These are phyloP conservation scores for Rhinoderma darwinii DNA, from an alignment of 2,113 vertebrate species.

Conservation along the genomic window DNA sequence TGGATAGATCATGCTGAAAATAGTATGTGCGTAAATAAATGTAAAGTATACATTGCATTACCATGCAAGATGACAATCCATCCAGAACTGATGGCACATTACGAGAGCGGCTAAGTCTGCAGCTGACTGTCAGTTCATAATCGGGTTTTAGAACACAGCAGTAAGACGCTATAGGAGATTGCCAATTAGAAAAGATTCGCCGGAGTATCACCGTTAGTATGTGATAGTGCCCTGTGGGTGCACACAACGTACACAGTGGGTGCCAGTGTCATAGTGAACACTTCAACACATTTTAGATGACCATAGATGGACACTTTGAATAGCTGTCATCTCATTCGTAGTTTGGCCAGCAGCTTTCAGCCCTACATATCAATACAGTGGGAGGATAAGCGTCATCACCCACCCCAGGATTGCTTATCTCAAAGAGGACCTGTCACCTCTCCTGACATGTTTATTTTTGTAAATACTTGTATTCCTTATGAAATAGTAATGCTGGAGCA, in stretches of 20 bases:
- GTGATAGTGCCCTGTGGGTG: constrained; percentile 16
- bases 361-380: not conserved
- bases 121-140: not conserved
- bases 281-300: not conserved
- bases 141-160: not conserved
- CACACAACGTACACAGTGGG: not conserved
- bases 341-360: not conserved
- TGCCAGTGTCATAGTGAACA: not conserved
- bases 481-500: too few relatives aligned
- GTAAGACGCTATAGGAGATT: not conserved
- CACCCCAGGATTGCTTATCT: not conserved
- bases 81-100: not conserved
- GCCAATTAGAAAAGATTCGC: not conserved
- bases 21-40: not conserved
- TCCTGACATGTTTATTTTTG: too few relatives aligned
- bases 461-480: too few relatives aligned
- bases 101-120: not conserved
- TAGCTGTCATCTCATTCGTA: not conserved
- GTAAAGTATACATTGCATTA: too few relatives aligned
- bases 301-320: not conserved
- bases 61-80: not conserved
- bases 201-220: not conserved
- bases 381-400: not conserved
- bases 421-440: too few relatives aligned
- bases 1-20: not conserved